These are phyloP conservation scores for Pristionchus mayeri DNA, from an alignment of 2,888 invertebrate genomes.

Conservation along the genomic window DNA sequence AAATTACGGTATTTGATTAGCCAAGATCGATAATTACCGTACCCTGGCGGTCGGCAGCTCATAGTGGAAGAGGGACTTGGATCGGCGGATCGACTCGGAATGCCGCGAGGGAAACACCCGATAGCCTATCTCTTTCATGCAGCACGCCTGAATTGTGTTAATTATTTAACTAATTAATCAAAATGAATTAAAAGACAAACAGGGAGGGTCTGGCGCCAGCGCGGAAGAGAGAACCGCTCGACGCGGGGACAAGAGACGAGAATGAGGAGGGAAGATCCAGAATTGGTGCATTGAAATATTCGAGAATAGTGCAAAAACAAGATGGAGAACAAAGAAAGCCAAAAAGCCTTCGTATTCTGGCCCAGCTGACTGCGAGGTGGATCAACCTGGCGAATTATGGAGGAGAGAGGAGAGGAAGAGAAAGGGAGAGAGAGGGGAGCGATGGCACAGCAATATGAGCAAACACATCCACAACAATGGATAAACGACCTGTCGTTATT, in stretches of 20 bases:
- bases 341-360: background rate
- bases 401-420: slow-evolving; percentile 2
- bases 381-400: slow-evolving; percentile 16
- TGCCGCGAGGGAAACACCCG: slow-evolving; percentile 27
- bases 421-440: background rate
- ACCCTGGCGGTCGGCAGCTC: background rate
- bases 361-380: background rate
- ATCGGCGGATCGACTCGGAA: slow-evolving; percentile 26
- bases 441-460: background rate
- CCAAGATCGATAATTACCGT: background rate
- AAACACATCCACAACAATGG: slow-evolving; percentile 39
- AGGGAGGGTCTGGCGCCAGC: background rate
- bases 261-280: background rate
- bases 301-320: background rate
- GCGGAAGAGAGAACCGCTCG: background rate
- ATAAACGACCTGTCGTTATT: slow-evolving; percentile 27
- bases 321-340: no score
- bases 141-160: no score
- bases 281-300: background rate
- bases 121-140: background rate
- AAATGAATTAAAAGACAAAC: background rate
- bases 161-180: background rate
- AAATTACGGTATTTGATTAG: background rate
- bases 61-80: slow-evolving; percentile 37
- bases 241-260: background rate